Evolutionary conservation across 2,113 vertebrate genomes (phyloP).

Genomic region (Numida meleagris): DNA sequence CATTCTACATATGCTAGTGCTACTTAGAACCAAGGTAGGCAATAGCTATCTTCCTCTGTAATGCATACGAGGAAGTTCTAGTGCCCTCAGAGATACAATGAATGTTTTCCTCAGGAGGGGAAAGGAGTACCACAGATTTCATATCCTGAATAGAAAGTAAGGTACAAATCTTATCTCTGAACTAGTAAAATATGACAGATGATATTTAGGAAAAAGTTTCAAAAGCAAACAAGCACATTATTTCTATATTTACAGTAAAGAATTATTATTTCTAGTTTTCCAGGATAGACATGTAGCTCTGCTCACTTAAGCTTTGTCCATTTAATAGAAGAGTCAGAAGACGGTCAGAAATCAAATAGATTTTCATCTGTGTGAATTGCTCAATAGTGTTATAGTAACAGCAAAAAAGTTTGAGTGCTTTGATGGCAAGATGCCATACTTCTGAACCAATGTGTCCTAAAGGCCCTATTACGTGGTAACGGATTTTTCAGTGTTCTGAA

Average conservation of each 20-base stretch:
- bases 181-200: not conserved
- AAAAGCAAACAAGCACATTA: not conserved
- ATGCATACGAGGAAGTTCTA: not conserved
- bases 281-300: not conserved
- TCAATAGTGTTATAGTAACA: conserved; percentile 11
- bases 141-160: not conserved
- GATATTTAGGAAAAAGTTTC: not conserved
- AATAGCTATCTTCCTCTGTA: rapidly evolving
- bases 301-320: not conserved
- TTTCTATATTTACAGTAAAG: not conserved
- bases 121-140: not conserved
- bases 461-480: conserved; percentile 5
- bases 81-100: not conserved
- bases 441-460: not conserved
- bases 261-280: conserved; percentile 11
- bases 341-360: conserved; percentile 52
- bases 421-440: conserved; percentile 54
- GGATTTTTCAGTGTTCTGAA: conserved; percentile 36
- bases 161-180: not conserved
- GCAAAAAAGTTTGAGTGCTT: conserved; percentile 54
- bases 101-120: not conserved
- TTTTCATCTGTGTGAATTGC: not conserved
- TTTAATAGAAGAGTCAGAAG: not conserved
- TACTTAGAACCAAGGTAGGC: not conserved
- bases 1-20: rapidly evolving